phyloP scores from a whole-genome alignment of 2,888 invertebrate species.

The Willowsia nigromaculata region DNA sequence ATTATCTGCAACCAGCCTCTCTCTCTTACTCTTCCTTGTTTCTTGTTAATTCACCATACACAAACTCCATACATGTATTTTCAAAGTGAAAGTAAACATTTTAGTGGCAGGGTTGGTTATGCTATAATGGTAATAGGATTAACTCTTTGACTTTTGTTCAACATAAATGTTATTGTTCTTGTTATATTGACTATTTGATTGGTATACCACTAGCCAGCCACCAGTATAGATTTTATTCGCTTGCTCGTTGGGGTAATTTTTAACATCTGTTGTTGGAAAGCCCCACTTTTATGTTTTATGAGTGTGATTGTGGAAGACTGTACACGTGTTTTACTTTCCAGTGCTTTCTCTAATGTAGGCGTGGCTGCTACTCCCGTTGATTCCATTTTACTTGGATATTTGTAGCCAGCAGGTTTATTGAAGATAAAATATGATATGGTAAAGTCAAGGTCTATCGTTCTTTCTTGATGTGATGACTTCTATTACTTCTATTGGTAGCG shows the following conservation, averaged over 20 bases:
- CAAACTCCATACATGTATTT: not conserved
- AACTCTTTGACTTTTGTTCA: constrained; percentile 23
- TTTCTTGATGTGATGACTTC: not conserved
- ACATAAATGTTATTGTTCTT: not conserved
- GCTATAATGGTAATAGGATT: constrained; percentile 1
- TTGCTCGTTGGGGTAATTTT: not conserved
- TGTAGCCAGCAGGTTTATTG: not conserved
- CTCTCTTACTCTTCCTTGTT: not conserved
- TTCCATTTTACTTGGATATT: not conserved
- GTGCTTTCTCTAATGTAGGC: not conserved
- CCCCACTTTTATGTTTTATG: not conserved
- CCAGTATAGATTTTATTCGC: not conserved
- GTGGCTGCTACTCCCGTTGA: not conserved
- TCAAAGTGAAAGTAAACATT: not conserved
- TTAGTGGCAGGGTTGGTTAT: not conserved
- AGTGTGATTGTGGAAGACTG: not conserved
- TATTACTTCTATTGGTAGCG: not conserved
- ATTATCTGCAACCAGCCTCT: not conserved
- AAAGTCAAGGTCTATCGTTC: not conserved
- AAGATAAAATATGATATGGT: not conserved
- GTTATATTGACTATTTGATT: not conserved
- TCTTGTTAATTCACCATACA: not conserved
- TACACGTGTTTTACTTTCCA: not conserved
- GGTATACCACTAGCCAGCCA: not conserved
- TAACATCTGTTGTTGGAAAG: constrained; percentile 14